A percentile compares a stretch with the other conserved stretches of the same genome.
phyloP scores from a whole-genome alignment of 1,140 invertebrate genomes.

The Dendrolimus punctatus region DNA sequence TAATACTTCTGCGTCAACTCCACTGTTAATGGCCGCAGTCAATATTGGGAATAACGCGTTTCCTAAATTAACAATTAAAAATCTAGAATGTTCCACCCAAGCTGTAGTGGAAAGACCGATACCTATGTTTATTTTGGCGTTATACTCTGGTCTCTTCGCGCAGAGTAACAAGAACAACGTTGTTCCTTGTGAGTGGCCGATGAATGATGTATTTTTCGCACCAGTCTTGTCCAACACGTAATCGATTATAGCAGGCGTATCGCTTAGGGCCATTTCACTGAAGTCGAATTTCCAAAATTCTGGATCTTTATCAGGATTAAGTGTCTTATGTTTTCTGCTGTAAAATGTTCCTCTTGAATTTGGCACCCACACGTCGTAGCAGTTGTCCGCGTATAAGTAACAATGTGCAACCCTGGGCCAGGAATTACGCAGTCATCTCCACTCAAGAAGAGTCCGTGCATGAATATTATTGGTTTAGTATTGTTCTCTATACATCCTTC shows the following conservation, averaged over 20 bases:
- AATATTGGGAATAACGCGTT: slow-evolving; percentile 3
- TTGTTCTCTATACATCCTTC: slow-evolving; percentile 1
- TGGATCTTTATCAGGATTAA: slow-evolving; percentile 69
- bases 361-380: slow-evolving; percentile 77
- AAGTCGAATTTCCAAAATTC: slow-evolving; percentile 77
- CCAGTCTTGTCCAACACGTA: slow-evolving; percentile 73
- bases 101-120: slow-evolving; percentile 71
- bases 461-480: slow-evolving; percentile 10
- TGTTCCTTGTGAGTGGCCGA: slow-evolving; percentile 80
- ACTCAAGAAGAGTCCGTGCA: slow-evolving; percentile 19
- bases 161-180: slow-evolving; percentile 51
- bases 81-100: slow-evolving; percentile 26
- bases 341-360: slow-evolving; percentile 80
- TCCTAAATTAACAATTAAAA: slow-evolving; percentile 11
- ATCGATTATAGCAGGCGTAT: slow-evolving; percentile 24
- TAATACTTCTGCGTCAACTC: slow-evolving; percentile 12
- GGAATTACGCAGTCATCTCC: slow-evolving; percentile 23
- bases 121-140: slow-evolving; percentile 58
- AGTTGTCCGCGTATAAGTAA: slow-evolving; percentile 18
- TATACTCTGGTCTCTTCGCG: slow-evolving; percentile 69
- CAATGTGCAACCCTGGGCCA: slow-evolving; percentile 19
- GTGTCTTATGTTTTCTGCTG: slow-evolving; percentile 73
- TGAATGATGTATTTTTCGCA: slow-evolving; percentile 72
- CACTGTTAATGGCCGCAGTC: not conserved
- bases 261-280: slow-evolving; percentile 13